Conservation (phyloP, 1,140 invertebrate species). For the Kradibia gibbosae region DNA sequence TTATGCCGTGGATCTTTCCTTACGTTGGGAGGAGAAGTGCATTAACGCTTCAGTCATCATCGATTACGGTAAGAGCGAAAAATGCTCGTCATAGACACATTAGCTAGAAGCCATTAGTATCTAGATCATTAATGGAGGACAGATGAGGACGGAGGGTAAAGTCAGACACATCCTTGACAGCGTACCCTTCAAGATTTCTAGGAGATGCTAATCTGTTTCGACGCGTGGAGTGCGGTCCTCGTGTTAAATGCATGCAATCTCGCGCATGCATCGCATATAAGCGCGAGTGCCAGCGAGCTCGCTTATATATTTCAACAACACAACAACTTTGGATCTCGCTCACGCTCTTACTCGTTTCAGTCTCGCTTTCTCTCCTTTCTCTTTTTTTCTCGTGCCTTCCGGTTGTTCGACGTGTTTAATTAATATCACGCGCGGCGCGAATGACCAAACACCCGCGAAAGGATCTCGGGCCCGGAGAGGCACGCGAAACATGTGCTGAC, state of each 20-base stretch:
- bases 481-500: slow-evolving; percentile 10
- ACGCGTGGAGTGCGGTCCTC: slow-evolving; percentile 13
- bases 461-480: background rate
- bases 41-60: slow-evolving; percentile 30
- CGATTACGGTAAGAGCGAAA: background rate
- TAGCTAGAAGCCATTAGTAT: background rate
- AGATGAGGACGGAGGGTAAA: too few species aligned
- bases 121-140: too few species aligned
- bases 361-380: background rate
- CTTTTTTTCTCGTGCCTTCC: background rate
- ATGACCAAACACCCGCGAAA: slow-evolving; percentile 1
- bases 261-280: slow-evolving; percentile 44
- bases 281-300: background rate
- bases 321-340: slow-evolving; percentile 26
- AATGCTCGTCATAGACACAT: background rate
- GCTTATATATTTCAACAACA: slow-evolving; percentile 44
- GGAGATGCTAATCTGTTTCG: slow-evolving; percentile 46
- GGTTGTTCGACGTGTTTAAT: slow-evolving; percentile 61
- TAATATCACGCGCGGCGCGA: slow-evolving; percentile 66
- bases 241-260: slow-evolving; percentile 41
- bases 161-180: slow-evolving; percentile 4
- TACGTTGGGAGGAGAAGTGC: background rate
- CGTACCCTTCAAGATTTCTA: slow-evolving; percentile 22
- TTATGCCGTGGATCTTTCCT: background rate
- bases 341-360: background rate